Evolutionary conservation across 2,113 vertebrate genomes (phyloP).

Genomic region (Pholis gunnellus): DNA sequence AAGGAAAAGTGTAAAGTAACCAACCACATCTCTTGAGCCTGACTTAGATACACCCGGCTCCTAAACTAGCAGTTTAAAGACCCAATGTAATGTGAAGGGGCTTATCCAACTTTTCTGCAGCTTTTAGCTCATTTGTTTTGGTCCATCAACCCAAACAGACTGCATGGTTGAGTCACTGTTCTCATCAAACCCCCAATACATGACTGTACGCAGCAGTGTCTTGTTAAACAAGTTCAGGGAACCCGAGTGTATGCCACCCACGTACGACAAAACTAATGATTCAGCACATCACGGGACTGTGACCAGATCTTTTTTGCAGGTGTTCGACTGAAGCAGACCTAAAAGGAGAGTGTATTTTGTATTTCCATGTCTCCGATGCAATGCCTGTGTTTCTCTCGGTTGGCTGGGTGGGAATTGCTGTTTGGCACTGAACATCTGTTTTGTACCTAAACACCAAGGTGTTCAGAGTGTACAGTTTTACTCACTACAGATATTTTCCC

Average conservation of each 20-base stretch:
- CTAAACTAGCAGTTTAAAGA: neutral
- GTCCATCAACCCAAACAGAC: neutral
- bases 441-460: neutral
- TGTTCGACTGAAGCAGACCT: neutral
- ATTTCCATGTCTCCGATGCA: neutral
- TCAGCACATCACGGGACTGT: neutral
- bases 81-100: neutral
- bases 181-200: neutral
- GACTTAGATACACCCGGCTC: neutral
- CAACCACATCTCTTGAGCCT: conserved; percentile 2
- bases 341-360: neutral
- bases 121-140: neutral
- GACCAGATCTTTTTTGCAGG: neutral
- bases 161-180: conserved; percentile 1
- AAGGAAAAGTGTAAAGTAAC: neutral
- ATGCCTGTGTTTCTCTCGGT: neutral
- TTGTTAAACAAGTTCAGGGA: conserved; percentile 15
- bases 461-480: neutral
- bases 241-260: neutral
- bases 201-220: neutral
- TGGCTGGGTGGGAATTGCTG: neutral
- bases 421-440: neutral
- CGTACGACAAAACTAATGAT: neutral
- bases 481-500: neutral
- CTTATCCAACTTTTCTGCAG: neutral